Evolutionary conservation across 2,888 invertebrate species (phyloP), one percentile per base, ranked within the genome.

Genomic region (Diploptera punctata): DNA sequence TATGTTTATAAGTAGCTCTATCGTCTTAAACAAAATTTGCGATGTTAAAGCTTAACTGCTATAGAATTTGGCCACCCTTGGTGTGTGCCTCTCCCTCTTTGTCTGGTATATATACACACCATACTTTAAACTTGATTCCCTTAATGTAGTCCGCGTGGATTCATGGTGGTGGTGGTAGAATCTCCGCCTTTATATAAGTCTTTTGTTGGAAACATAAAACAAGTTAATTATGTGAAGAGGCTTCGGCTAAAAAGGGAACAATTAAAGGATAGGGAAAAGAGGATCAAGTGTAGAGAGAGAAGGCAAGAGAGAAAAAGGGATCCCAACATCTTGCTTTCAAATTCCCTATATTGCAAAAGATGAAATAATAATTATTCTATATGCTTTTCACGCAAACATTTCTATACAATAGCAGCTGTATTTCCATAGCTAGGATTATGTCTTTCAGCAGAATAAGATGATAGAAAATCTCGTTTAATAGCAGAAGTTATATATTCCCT

Each of bases 201-300:
- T 68, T 68, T 68, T 68, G 68, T 68, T 68, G 47, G 71, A 52
- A 60, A 67, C 68, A 68, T 68, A 68, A 68, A 72, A 72, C 72
- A 72, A 72, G 72, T 68, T 72, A 68, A 72, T 72, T 72, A 72
- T 60, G 72, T 72, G 72, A 68, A 72, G 72, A 72, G 72, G 72
- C 72, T 60, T 24, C 43, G 60, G 60, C 69, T 69, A 72, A 68
- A 72, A 72, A 72, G 72, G 68, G 72, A 68, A 72, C 68, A 68
- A 72, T 72, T 72, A 72, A 68, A 61, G 60, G 62, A 49, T 67
- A 67, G 67, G n/a, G 70, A 24, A 69, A 67, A 52, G 71, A 65
- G 71, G 67, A 54, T 52, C 49, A 54, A 18, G 47, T 26, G 47
- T 5, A 43, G 61, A 24, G 26, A 43, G 19, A 26, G 21, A 57